Evolutionary conservation across 2,113 vertebrate species (phyloP).

Genomic region (Solea solea): DNA sequence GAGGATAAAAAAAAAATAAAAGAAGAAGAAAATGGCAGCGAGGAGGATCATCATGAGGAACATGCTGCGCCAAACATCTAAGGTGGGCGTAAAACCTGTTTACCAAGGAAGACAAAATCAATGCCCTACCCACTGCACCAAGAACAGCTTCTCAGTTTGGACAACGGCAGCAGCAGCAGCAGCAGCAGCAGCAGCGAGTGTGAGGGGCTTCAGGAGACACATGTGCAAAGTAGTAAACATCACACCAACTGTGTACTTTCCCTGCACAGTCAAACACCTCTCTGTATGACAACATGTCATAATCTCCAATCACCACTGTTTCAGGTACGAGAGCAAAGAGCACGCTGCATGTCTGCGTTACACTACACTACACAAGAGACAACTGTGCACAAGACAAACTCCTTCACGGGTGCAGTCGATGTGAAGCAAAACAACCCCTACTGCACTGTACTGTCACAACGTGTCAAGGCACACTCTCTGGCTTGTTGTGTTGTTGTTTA

Average conservation of each 20-base stretch:
- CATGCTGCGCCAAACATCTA: constrained; percentile 58
- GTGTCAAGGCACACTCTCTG: no score
- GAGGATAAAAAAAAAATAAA: background rate
- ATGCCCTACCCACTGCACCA: constrained; percentile 57
- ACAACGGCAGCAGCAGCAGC: constrained; percentile 11
- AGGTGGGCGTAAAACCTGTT: constrained; percentile 65
- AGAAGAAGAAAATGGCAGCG: constrained; percentile 13
- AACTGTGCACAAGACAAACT: background rate
- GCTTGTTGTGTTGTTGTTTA: no score
- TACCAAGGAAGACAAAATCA: constrained; percentile 56
- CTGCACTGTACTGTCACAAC: no score
- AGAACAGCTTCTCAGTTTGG: constrained; percentile 31
- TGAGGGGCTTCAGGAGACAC: background rate
- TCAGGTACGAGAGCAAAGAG: background rate
- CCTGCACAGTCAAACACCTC: background rate
- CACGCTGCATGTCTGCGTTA: background rate
- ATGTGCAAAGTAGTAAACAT: background rate
- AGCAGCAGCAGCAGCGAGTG: constrained; percentile 8
- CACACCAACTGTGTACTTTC: background rate
- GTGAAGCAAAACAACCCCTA: no score
- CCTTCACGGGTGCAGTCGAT: no score
- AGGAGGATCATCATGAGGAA: constrained; percentile 27
- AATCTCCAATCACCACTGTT: background rate
- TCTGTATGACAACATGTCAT: background rate
- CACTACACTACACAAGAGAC: background rate